phyloP scores from a whole-genome alignment of 2,113 vertebrate species.

The Seriola dumerili region DNA sequence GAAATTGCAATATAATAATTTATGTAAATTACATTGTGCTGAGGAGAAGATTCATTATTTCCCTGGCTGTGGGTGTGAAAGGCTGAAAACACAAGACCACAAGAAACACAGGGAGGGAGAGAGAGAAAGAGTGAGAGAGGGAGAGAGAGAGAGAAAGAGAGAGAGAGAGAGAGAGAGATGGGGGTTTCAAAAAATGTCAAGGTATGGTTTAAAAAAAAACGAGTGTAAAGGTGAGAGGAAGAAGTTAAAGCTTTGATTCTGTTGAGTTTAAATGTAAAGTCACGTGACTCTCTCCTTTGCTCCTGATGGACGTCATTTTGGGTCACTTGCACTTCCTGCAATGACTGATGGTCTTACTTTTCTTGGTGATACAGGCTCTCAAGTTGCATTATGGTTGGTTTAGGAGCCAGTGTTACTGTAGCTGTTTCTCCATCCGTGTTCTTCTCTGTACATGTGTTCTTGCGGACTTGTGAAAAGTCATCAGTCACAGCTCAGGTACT shows the following conservation, averaged over 20 bases:
- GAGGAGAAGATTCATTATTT: conserved; percentile 35
- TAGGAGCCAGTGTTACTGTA: no score
- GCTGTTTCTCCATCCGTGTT: no score
- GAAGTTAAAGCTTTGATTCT: no score
- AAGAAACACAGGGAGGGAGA: not conserved
- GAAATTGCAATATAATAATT: conserved; percentile 81
- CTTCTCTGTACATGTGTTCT: no score
- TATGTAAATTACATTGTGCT: conserved; percentile 77
- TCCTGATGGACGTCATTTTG: no score
- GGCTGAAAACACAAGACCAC: not conserved
- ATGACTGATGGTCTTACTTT: not conserved
- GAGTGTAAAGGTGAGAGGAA: not conserved
- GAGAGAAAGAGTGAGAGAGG: no score
- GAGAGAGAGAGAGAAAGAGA: not conserved
- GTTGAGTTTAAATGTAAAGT: not conserved
- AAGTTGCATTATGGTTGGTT: no score
- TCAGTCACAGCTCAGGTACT: no score
- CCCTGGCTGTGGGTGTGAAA: not conserved
- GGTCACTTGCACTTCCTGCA: no score
- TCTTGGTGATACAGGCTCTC: not conserved
- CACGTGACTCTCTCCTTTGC: no score
- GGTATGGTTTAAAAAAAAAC: not conserved
- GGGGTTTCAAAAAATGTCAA: not conserved
- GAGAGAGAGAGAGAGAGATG: not conserved
- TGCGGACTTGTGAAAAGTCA: no score